Conservation (phyloP, 2,888 invertebrate genomes). For the Athrips mouffetella region DNA sequence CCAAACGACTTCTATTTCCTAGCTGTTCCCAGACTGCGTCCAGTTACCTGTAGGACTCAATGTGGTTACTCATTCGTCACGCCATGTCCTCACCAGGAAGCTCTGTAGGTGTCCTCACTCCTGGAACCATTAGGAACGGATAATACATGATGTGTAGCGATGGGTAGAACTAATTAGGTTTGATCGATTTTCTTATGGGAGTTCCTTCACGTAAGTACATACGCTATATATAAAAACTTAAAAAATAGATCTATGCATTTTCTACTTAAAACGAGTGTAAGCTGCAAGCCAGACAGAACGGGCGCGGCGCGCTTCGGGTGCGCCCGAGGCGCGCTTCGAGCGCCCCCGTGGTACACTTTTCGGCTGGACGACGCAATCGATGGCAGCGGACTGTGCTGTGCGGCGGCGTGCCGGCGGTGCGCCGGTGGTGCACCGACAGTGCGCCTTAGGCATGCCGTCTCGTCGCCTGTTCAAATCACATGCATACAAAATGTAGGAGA, state of each 20-base stretch:
- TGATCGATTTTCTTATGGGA: neutral
- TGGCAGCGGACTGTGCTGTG: no score
- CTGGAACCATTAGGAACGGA: neutral
- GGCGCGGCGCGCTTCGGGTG: no score
- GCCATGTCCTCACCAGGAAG: constrained; percentile 10
- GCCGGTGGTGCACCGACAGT: no score
- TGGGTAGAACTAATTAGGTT: neutral
- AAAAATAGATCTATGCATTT: neutral
- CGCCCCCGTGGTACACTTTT: no score
- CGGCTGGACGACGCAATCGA: no score
- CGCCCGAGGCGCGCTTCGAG: no score
- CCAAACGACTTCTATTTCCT: neutral
- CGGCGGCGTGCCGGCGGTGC: no score
- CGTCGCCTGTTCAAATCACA: no score
- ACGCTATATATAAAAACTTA: neutral
- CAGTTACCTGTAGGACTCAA: neutral
- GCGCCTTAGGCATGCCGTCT: no score
- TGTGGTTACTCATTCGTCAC: constrained; percentile 14
- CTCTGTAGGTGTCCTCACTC: neutral
- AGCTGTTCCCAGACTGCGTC: neutral
- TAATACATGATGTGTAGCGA: neutral
- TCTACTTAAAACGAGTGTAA: no score
- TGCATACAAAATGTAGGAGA: no score
- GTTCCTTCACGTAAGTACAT: neutral
- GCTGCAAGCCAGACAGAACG: no score